These are phyloP conservation scores for Oreotrochilus melanogaster DNA, from an alignment of 2,113 vertebrate species.

Conservation along the genomic window DNA sequence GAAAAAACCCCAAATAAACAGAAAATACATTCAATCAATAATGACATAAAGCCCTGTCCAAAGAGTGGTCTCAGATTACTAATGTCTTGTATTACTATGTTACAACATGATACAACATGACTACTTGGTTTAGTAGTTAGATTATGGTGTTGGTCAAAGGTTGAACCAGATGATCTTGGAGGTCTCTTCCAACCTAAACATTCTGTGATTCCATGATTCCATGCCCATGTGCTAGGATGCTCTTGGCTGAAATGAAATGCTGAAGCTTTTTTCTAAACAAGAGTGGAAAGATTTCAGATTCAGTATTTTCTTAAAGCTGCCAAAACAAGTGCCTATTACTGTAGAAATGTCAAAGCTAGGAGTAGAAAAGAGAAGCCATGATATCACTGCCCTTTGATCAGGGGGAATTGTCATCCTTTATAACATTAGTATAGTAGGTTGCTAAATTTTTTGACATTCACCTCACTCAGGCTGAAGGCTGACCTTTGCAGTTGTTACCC, in stretches of 20 bases:
- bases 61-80: not conserved
- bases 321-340: constrained; percentile 4
- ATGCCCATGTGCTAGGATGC: not conserved
- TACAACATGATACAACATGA: not conserved
- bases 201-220: not conserved
- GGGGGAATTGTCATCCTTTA: constrained; percentile 3
- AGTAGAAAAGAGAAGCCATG: not conserved
- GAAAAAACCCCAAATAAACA: not conserved
- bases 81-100: not conserved
- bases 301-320: constrained; percentile 5
- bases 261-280: not conserved
- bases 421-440: not conserved
- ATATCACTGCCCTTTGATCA: constrained; percentile 50
- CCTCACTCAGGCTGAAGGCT: constrained; percentile 39
- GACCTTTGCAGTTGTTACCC: constrained; percentile 43
- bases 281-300: not conserved
- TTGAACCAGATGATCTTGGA: no score
- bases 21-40: not conserved
- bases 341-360: constrained; percentile 3
- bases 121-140: no score
- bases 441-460: constrained; percentile 20
- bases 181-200: no score
- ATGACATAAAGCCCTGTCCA: not conserved
- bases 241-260: not conserved
- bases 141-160: no score